Conservation (phyloP, 1,140 invertebrate species). For the Drosophila quadrilineata region DNA sequence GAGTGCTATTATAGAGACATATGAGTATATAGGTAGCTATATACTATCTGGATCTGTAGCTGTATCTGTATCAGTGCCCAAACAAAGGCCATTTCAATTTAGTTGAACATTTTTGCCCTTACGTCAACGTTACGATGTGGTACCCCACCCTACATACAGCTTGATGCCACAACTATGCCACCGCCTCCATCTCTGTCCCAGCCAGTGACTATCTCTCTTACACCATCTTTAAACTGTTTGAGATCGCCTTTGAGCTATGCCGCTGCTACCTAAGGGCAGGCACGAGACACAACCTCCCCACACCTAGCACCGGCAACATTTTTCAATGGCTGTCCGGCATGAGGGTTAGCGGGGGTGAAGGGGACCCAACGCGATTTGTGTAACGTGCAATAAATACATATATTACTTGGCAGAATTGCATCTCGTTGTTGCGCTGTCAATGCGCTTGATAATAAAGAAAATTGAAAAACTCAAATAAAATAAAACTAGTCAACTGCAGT, state of each 20-base stretch:
- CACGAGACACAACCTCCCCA: slow-evolving; percentile 49
- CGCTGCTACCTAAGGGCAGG: slow-evolving; percentile 29
- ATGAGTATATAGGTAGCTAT: no score
- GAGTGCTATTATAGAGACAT: no score
- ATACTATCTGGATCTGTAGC: no score
- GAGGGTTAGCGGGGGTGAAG: background rate
- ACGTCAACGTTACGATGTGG: slow-evolving; percentile 64
- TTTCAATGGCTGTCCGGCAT: slow-evolving; percentile 39
- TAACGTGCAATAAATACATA: slow-evolving; percentile 71
- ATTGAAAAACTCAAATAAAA: slow-evolving; percentile 45
- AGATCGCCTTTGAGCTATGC: slow-evolving; percentile 46
- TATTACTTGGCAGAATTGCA: slow-evolving; percentile 61
- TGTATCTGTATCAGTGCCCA: background rate
- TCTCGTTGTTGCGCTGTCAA: slow-evolving; percentile 54
- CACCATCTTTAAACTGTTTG: no score
- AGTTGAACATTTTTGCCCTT: slow-evolving; percentile 50
- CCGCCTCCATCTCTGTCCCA: background rate
- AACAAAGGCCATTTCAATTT: slow-evolving; percentile 63
- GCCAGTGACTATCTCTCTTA: no score
- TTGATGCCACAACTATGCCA: no score
- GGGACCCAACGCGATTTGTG: slow-evolving; percentile 52
- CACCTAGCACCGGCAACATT: slow-evolving; percentile 68
- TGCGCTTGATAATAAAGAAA: slow-evolving; percentile 38
- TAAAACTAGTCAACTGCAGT: slow-evolving; percentile 57
- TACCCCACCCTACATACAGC: background rate